Percentiles rank a stretch among this genome's conserved stretches.
Conservation (phyloP, 1,140 invertebrate genomes). For the Helicoverpa zea region DNA sequence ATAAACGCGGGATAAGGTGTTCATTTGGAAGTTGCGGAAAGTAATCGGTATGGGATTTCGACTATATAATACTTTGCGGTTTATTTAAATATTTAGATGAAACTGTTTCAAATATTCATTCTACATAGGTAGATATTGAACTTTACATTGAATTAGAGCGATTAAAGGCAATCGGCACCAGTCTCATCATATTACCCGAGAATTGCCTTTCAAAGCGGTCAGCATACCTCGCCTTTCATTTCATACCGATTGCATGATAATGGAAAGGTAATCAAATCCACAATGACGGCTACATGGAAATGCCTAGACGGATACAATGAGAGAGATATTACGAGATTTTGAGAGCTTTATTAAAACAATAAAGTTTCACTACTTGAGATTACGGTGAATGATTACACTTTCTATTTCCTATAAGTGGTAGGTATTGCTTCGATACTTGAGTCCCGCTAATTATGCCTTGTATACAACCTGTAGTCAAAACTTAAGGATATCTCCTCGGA, state of each 20-base stretch:
- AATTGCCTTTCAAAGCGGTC: conserved; percentile 31
- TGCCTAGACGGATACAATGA: conserved; percentile 33
- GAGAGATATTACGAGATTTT: not conserved
- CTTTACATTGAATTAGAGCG: conserved; percentile 38
- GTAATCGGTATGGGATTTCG: no score
- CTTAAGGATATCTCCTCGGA: no score
- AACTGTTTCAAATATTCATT: not conserved
- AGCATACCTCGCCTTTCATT: conserved; percentile 48
- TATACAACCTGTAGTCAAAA: no score
- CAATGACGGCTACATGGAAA: conserved; percentile 50
- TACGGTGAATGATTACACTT: no score
- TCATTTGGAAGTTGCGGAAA: no score
- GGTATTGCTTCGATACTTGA: no score
- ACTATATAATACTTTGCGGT: no score
- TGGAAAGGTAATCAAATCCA: conserved; percentile 68
- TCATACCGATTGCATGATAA: conserved; percentile 57
- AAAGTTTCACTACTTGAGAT: not conserved
- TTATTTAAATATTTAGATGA: not conserved
- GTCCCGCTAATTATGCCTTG: no score
- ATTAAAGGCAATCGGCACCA: conserved; percentile 28
- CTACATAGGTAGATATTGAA: not conserved
- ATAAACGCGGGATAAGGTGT: no score
- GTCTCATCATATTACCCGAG: conserved; percentile 44
- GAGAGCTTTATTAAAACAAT: conserved; percentile 8
- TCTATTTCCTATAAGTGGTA: no score